A percentile compares a stretch with the other conserved stretches of the same genome.
Conservation (phyloP, 2,888 invertebrate genomes). For the Seladonia tumulorum region DNA sequence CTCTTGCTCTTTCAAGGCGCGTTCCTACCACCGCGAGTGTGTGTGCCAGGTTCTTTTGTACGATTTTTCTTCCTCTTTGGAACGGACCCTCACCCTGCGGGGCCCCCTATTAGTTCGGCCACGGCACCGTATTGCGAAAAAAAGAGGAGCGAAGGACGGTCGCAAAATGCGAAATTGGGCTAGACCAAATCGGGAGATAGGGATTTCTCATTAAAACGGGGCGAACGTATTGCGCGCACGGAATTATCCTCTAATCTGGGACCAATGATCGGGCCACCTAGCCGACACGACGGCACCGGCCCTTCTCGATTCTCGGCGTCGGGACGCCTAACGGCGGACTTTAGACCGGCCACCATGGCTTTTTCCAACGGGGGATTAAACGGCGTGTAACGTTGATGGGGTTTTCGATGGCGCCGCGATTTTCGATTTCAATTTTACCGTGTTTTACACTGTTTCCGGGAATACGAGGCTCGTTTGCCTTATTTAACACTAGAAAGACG, state of each 20-base stretch:
- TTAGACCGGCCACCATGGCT: neutral
- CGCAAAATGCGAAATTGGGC: constrained; percentile 71
- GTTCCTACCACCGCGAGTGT: constrained; percentile 37
- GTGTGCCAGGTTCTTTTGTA: neutral
- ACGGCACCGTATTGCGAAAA: constrained; percentile 64
- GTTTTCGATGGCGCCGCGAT: no score
- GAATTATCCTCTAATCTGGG: constrained; percentile 41
- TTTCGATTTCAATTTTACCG: no score
- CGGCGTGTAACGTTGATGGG: no score
- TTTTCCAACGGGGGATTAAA: neutral
- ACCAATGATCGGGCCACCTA: constrained; percentile 24
- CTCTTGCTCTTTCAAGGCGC: constrained; percentile 49
- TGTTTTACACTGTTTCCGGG: no score
- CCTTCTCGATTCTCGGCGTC: constrained; percentile 3
- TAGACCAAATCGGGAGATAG: constrained; percentile 65
- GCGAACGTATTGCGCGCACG: constrained; percentile 32
- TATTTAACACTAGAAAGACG: no score
- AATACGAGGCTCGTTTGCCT: no score
- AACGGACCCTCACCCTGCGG: constrained; percentile 50
- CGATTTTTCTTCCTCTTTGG: neutral
- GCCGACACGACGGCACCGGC: neutral
- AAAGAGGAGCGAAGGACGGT: constrained; percentile 42
- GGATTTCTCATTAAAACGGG: constrained; percentile 64
- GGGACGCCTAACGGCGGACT: constrained; percentile 18
- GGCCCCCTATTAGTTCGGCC: constrained; percentile 72